A percentile compares a stretch with the other conserved stretches of the same genome.
These are phyloP conservation scores for Entomyzon cyanotis DNA, from an alignment of 2,113 vertebrate species.

Conservation along the genomic window DNA sequence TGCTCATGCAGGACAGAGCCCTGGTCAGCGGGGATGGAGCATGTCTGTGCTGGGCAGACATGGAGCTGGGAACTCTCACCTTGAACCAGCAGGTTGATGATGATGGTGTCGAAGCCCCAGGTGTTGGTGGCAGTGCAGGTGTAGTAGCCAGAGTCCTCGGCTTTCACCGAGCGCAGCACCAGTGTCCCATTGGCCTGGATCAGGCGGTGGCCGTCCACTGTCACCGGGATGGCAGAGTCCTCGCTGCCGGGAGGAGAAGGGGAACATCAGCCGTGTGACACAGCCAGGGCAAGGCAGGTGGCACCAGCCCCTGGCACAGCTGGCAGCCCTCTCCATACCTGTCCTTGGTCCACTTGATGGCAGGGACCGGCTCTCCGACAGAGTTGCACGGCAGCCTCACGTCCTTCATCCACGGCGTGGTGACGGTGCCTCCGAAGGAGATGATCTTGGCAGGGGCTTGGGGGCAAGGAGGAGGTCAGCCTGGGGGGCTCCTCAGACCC, in stretches of 20 bases:
- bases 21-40: rapidly evolving
- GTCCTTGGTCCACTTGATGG: slow-evolving; percentile 98
- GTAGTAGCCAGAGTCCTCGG: slow-evolving; percentile 96
- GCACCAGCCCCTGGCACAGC: rapidly evolving
- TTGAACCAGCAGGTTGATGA: slow-evolving; percentile 96
- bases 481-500: neutral
- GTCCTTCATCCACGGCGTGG: slow-evolving; percentile 98
- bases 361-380: slow-evolving; percentile 90
- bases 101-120: slow-evolving; percentile 96
- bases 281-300: rapidly evolving
- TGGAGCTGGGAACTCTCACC: slow-evolving; percentile 65
- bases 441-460: slow-evolving; percentile 96
- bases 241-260: slow-evolving; percentile 73
- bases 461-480: neutral
- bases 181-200: slow-evolving; percentile 92
- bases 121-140: slow-evolving; percentile 98
- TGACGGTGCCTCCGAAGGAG: slow-evolving; percentile 95
- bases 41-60: rapidly evolving
- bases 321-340: slow-evolving; percentile 71
- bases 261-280: rapidly evolving
- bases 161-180: slow-evolving; percentile 91
- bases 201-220: slow-evolving; percentile 89
- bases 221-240: slow-evolving; percentile 90
- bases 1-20: neutral
- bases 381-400: slow-evolving; percentile 93